Base-by-base conservation (phyloP, 2,888 invertebrate species). In the Sarcophaga subvicina region DNA sequence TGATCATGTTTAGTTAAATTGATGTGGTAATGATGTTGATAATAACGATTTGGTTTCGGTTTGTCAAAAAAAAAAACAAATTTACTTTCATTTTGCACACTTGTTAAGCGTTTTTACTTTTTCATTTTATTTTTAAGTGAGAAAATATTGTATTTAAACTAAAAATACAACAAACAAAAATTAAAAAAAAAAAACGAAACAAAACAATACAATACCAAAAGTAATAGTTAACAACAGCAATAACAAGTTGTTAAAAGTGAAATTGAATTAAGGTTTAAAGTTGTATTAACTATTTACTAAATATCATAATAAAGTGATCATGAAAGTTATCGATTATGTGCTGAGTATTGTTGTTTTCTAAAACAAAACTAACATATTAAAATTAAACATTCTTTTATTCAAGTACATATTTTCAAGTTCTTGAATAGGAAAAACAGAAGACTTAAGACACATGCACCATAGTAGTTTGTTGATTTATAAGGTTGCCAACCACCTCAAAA, bases 191-290 rank as follows among this genome's bases (percentile, higher is more conserved):
- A 80, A 49, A 22, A 22, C 22, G 49, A 70, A 71, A 60, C 59
- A 67, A 49, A n/a, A n/a, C 22, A 22, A 37, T 2, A 67, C 27
- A 70, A 25, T 49, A 49, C 20, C 49, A 76, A 59, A 71, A 66
- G 14, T 64, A 66, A 71, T 27, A 79, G 12, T n/a, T 73, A 75
- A 71, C 77, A 75, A 71, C 1, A 83, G 17, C 66, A 81, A 22
- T 78, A 79, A 73, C 45, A 77, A 80, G 22, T 70, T 86, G 83
- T 78, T 79, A 83, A 86, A 87, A 87, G 87, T 87, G 87, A 87
- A 87, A 87, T 81, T 84, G 81, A 87, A 84, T 22, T 75, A 78
- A 49, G 73, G 8, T 70, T 69, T 49, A 45, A 75, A 63, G 45
- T 45, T 69, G 64, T 75, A 49, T 64, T 63, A 73, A 17, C 71